These are phyloP conservation scores for Leucoraja ocellata DNA, from an alignment of 2,797 vertebrate species.

Conservation along the genomic window DNA sequence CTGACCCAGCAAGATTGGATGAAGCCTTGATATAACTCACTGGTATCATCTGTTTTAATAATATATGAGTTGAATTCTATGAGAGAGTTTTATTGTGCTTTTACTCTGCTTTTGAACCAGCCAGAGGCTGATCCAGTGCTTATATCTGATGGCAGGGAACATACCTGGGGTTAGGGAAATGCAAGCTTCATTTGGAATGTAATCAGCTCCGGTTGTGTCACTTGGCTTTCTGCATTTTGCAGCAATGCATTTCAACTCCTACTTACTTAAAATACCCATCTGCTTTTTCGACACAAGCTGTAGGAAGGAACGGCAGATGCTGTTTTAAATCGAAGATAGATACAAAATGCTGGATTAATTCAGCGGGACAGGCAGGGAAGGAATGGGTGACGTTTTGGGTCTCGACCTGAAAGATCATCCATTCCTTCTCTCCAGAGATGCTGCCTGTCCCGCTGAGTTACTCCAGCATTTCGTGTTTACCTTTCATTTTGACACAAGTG, in stretches of 20 bases:
- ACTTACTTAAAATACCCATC: background rate
- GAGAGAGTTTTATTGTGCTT: background rate
- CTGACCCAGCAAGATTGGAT: background rate
- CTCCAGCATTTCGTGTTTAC: too few relatives aligned
- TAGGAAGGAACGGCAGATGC: too few relatives aligned
- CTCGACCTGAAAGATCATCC: too few relatives aligned
- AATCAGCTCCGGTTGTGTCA: background rate
- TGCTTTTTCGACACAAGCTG: background rate
- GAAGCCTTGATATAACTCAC: background rate
- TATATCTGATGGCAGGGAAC: background rate
- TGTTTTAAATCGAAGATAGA: too few relatives aligned
- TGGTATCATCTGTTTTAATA: constrained; percentile 1
- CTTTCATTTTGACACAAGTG: background rate
- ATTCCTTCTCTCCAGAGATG: too few relatives aligned
- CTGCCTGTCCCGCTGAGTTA: too few relatives aligned
- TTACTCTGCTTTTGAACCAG: background rate
- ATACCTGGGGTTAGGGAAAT: background rate
- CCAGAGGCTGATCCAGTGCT: background rate
- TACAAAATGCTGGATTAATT: too few relatives aligned
- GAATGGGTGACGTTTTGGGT: too few relatives aligned
- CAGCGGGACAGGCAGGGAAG: too few relatives aligned
- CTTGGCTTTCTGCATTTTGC: background rate
- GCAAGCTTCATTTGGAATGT: background rate
- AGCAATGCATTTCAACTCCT: background rate
- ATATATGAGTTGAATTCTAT: background rate